Percentiles rank a stretch among this genome's conserved stretches.
These are phyloP conservation scores for Oreortyx pictus DNA, from an alignment of 2,797 vertebrate species.

Conservation along the genomic window DNA sequence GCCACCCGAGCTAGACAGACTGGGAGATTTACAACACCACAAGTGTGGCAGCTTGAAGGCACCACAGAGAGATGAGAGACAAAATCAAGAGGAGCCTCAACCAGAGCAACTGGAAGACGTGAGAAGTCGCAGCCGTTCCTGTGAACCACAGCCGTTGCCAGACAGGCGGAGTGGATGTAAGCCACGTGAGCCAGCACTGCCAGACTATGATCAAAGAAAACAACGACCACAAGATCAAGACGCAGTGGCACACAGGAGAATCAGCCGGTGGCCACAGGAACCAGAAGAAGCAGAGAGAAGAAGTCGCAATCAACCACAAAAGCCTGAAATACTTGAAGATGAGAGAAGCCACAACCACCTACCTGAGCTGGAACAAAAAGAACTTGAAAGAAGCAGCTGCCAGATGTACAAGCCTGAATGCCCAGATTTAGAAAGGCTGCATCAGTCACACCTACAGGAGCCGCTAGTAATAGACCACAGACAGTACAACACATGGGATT, in stretches of 20 bases:
- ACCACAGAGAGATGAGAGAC: not conserved
- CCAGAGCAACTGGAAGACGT: not conserved
- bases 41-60: rapidly evolving
- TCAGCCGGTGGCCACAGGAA: not conserved
- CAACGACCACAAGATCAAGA: not conserved
- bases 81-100: rapidly evolving
- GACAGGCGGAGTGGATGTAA: not conserved
- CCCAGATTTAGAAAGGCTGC: rapidly evolving
- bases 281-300: not conserved
- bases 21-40: rapidly evolving
- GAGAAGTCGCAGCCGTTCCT: not conserved
- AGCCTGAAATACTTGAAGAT: not conserved
- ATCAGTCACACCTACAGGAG: not conserved
- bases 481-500: rapidly evolving
- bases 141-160: not conserved
- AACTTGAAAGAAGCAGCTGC: rapidly evolving
- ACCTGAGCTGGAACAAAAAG: not conserved
- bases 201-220: rapidly evolving
- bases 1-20: rapidly evolving
- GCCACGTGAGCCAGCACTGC: not conserved
- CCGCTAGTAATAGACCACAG: not conserved
- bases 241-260: no score
- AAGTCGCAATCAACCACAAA: not conserved
- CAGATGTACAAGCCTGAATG: rapidly evolving
- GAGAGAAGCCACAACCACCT: not conserved